phyloP scores from a whole-genome alignment of 2,797 vertebrate species.

The Numenius phaeopus region DNA sequence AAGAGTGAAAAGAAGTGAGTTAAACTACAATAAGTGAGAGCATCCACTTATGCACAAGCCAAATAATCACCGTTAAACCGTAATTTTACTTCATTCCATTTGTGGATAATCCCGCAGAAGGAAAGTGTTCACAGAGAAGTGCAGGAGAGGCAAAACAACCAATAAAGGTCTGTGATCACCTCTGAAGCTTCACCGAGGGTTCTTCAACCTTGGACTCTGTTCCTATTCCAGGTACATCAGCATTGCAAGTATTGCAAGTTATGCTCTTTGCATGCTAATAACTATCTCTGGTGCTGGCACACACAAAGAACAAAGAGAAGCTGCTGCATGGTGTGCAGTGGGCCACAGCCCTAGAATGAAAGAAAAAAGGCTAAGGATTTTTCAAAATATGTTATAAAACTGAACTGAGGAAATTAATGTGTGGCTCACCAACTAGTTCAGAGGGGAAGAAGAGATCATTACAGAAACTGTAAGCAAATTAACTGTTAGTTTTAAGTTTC shows the following conservation, averaged over 20 bases:
- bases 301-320: background rate
- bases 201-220: background rate
- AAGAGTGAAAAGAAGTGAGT: background rate
- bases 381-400: background rate
- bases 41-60: background rate
- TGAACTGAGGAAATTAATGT: background rate
- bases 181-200: background rate
- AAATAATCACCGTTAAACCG: background rate
- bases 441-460: background rate
- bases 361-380: background rate
- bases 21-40: background rate
- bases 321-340: background rate
- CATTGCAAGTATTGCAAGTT: background rate
- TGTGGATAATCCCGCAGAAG: background rate
- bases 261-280: background rate
- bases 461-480: background rate
- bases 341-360: background rate
- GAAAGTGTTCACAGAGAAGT: background rate
- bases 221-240: background rate
- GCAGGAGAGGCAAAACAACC: background rate
- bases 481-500: background rate
- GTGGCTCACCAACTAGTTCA: background rate
- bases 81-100: background rate
- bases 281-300: background rate
- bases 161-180: background rate